These are phyloP conservation scores for Meleagris gallopavo DNA, from an alignment of 2,113 vertebrate species.

Conservation along the genomic window DNA sequence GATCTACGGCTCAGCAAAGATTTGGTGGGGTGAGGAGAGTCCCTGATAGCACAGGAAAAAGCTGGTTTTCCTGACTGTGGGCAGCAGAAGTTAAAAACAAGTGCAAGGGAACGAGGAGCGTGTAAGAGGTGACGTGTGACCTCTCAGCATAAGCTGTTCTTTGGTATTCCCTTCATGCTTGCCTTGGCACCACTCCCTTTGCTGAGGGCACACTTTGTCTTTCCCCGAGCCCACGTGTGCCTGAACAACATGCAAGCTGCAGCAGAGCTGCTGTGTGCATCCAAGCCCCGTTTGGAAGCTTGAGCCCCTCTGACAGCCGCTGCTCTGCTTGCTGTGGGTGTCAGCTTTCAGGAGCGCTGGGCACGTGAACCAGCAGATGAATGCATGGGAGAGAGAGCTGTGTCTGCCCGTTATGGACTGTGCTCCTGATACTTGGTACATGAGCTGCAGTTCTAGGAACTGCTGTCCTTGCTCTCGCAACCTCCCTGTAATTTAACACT, in stretches of 20 bases:
- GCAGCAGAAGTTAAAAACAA: background rate
- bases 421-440: background rate
- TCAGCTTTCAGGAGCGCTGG: background rate
- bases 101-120: accelerated
- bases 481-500: background rate
- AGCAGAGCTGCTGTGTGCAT: background rate
- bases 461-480: background rate
- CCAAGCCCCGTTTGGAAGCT: background rate
- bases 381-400: background rate
- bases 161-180: background rate
- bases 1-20: no score
- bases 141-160: background rate
- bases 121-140: background rate
- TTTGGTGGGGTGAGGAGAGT: background rate
- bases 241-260: background rate
- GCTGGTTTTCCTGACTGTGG: background rate
- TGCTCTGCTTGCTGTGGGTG: accelerated
- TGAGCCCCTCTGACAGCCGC: background rate
- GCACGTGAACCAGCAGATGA: background rate
- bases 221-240: background rate
- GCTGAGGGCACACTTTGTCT: accelerated
- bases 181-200: background rate
- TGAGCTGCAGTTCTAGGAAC: background rate
- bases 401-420: background rate
- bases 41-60: background rate